Evolutionary conservation across 1,140 invertebrate genomes (phyloP).

Genomic region (Proctacanthus coquilletti): DNA sequence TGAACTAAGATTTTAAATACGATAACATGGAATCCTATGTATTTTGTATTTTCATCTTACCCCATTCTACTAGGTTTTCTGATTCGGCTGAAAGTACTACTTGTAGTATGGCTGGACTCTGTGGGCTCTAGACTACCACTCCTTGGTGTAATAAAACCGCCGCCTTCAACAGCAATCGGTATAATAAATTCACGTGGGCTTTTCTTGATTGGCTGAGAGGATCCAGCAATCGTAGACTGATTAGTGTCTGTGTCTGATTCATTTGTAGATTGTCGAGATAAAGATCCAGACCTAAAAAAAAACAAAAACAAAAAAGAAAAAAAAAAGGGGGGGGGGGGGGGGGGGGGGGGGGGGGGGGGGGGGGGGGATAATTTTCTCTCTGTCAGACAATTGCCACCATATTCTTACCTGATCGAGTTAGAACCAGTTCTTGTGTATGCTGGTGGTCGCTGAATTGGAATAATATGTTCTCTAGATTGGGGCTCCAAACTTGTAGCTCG

Average conservation of each 20-base stretch:
- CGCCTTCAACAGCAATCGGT: slow-evolving; percentile 77
- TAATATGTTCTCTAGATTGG: slow-evolving; percentile 40
- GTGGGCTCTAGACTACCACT: slow-evolving; percentile 57
- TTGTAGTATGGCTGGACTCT: slow-evolving; percentile 38
- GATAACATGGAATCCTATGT: slow-evolving; percentile 1
- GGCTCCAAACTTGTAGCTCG: slow-evolving; percentile 26
- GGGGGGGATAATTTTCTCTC: too few relatives aligned
- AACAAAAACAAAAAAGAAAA: slow-evolving; percentile 5
- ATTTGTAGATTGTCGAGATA: slow-evolving; percentile 50
- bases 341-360: too few relatives aligned
- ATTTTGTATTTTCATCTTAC: slow-evolving; percentile 9
- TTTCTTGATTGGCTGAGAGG: slow-evolving; percentile 62
- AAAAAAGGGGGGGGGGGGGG: too few relatives aligned
- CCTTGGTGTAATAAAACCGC: slow-evolving; percentile 65
- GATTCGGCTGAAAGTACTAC: slow-evolving; percentile 22
- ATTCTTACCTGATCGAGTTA: too few relatives aligned
- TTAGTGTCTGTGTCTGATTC: slow-evolving; percentile 50
- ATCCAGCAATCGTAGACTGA: slow-evolving; percentile 29
- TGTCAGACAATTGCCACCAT: too few relatives aligned
- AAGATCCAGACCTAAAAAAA: slow-evolving; percentile 20
- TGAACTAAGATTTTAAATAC: slow-evolving; percentile 31
- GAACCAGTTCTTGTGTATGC: slow-evolving; percentile 23
- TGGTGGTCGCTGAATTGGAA: slow-evolving; percentile 41
- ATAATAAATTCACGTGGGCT: slow-evolving; percentile 80
- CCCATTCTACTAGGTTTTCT: slow-evolving; percentile 21